Evolutionary conservation across 2,888 invertebrate genomes (phyloP).

Genomic region (Morpho deidamia): DNA sequence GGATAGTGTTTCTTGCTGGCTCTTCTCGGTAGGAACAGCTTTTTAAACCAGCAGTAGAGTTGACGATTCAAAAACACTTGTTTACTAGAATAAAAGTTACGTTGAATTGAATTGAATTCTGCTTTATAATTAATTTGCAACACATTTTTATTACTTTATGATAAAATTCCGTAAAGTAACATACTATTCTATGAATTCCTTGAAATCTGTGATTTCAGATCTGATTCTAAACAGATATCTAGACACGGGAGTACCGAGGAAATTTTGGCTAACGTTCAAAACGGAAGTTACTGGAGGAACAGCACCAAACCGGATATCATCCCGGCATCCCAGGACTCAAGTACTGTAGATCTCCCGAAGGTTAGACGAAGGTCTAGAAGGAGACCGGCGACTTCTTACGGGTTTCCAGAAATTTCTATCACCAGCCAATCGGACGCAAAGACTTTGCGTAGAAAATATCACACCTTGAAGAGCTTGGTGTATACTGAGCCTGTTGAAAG

Average conservation of each 20-base stretch:
- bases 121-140: too few species aligned
- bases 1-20: too few species aligned
- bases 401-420: constrained; percentile 66
- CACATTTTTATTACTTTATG: too few species aligned
- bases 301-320: constrained; percentile 65
- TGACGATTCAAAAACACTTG: too few species aligned
- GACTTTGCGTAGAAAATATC: constrained; percentile 42
- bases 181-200: too few species aligned
- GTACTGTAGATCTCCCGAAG: constrained; percentile 39
- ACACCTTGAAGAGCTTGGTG: constrained; percentile 56
- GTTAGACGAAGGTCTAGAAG: constrained; percentile 47
- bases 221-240: constrained; percentile 36
- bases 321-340: constrained; percentile 45
- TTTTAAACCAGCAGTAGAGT: too few species aligned
- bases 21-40: too few species aligned
- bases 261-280: constrained; percentile 58
- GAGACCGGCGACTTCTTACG: constrained; percentile 53
- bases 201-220: constrained; percentile 24
- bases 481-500: constrained; percentile 66
- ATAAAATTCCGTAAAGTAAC: too few species aligned
- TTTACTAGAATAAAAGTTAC: too few species aligned
- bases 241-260: constrained; percentile 61
- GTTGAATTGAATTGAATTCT: too few species aligned
- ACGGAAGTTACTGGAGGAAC: constrained; percentile 63
- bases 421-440: constrained; percentile 57